Base-by-base conservation (phyloP, 2,888 invertebrate species). In the Pheosia gnoma region DNA sequence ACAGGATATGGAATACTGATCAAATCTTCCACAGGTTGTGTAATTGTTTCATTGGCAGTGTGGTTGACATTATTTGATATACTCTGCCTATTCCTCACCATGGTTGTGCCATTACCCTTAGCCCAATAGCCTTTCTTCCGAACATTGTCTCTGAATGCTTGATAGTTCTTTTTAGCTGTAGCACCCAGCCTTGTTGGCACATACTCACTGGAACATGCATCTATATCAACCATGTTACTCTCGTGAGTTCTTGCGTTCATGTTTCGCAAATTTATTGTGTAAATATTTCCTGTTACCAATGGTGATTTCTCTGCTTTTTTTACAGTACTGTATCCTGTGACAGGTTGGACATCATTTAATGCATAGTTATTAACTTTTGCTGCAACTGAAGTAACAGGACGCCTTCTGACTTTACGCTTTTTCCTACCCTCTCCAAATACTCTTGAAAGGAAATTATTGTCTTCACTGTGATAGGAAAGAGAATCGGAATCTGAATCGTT, bases 111-210 rank as follows among this genome's bases (percentile, higher is more conserved):
- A 84, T 92, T 91, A 8, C 88, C 93, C 77, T 93, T 93, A 7
- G 91, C 93, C 93, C 93, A 93, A 66, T 79, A 93, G 9, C 93
- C 93, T 72, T 89, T 91, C 66, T 78, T 88, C 62, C 84, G 84
- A 2, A 93, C 90, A 86, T 90, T 91, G 64, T 93, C 85, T 78
- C 89, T 93, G 56, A 94, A 94, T 64, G 90, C 87, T 74, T 93
- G 91, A 66, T 94, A 93, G 70, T 93, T 94, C 68, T 85, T 85
- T 68, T 90, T 91, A n/a, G 89, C 87, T 62, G 85, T 85, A 36
- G 88, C 86, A 58, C 90, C 91, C 63, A 93, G 75, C 69, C 84
- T 91, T 25, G 93, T 93, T 11, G 94, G 94, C 13, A 94, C 88
- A 85, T 94, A 94, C 78, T 94, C 94, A 79, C 84, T 87, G 38